Evolutionary conservation across 2,888 invertebrate genomes (phyloP).

Genomic region (Aradus depressus): DNA sequence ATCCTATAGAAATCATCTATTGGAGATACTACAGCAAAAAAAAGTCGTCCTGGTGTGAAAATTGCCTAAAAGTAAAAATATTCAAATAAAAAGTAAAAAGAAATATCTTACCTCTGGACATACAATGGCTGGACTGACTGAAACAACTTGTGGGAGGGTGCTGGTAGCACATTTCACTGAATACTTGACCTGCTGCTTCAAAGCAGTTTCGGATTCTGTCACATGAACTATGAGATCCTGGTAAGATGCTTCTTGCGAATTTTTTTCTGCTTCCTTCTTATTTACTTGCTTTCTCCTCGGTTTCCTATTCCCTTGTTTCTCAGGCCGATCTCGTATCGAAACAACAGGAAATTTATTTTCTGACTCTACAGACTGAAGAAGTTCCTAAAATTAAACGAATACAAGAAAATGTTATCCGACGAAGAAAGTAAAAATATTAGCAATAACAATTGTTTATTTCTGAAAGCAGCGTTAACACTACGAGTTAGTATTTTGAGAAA

Average conservation of each 20-base stretch:
- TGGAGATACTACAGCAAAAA: too few relatives aligned
- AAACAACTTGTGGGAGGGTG: constrained; percentile 12
- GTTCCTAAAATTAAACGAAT: constrained; percentile 21
- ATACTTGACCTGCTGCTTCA: constrained; percentile 7
- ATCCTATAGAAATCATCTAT: too few relatives aligned
- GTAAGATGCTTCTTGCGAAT: constrained; percentile 1
- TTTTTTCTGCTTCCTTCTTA: constrained; percentile 11
- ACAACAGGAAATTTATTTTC: constrained; percentile 23
- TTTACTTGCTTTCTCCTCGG: constrained; percentile 17
- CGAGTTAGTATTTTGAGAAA: too few relatives aligned
- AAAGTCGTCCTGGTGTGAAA: too few relatives aligned
- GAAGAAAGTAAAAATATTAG: too few relatives aligned
- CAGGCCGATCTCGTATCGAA: constrained; percentile 11
- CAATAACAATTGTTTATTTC: too few relatives aligned
- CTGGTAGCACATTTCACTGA: constrained; percentile 7
- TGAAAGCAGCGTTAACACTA: too few relatives aligned
- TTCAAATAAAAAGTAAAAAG: too few relatives aligned
- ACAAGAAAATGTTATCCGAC: too few relatives aligned
- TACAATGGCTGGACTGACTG: constrained; percentile 9
- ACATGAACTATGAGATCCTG: constrained; percentile 16
- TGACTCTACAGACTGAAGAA: constrained; percentile 25
- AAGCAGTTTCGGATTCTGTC: constrained; percentile 6
- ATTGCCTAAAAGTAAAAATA: too few relatives aligned
- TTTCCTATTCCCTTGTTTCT: constrained; percentile 15
- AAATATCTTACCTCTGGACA: constrained; percentile 13